phyloP scores from a whole-genome alignment of 1,140 invertebrate genomes.

The Apis dorsata region DNA sequence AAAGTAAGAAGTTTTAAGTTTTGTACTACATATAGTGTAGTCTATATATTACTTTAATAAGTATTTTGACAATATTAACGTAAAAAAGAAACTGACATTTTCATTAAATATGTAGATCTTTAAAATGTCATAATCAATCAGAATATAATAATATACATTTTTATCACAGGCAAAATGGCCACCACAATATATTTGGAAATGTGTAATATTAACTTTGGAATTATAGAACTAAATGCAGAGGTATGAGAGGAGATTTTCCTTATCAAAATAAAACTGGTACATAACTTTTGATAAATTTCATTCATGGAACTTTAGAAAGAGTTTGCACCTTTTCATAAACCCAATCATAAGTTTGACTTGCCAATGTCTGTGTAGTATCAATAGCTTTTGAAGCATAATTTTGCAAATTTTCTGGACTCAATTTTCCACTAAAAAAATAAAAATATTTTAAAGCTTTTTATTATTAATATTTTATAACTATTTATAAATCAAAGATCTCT shows the following conservation, averaged over 20 bases:
- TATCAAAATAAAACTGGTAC: slow-evolving; percentile 46
- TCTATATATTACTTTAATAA: slow-evolving; percentile 58
- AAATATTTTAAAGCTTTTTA: background rate
- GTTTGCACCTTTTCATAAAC: slow-evolving; percentile 87
- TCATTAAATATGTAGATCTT: slow-evolving; percentile 41
- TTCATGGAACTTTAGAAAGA: slow-evolving; percentile 85
- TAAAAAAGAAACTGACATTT: slow-evolving; percentile 41
- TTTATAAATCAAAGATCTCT: background rate
- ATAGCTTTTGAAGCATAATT: slow-evolving; percentile 83
- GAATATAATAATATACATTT: slow-evolving; percentile 57
- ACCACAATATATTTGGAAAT: slow-evolving; percentile 69
- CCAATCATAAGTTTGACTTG: slow-evolving; percentile 85
- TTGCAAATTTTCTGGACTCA: slow-evolving; percentile 87
- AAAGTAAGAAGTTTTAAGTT: slow-evolving; percentile 66
- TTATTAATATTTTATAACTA: background rate
- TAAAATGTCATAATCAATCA: slow-evolving; percentile 40
- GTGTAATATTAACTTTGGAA: slow-evolving; percentile 62
- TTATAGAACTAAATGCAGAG: slow-evolving; percentile 74
- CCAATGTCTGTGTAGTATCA: slow-evolving; percentile 83
- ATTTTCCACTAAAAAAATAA: slow-evolving; percentile 83
- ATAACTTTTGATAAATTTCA: slow-evolving; percentile 50
- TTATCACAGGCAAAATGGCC: slow-evolving; percentile 79
- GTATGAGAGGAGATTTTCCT: slow-evolving; percentile 54
- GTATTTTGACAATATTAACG: slow-evolving; percentile 51
- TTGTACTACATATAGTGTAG: slow-evolving; percentile 26